Evolutionary conservation across 1,140 invertebrate species (phyloP).

Genomic region (Drosophila tristis): DNA sequence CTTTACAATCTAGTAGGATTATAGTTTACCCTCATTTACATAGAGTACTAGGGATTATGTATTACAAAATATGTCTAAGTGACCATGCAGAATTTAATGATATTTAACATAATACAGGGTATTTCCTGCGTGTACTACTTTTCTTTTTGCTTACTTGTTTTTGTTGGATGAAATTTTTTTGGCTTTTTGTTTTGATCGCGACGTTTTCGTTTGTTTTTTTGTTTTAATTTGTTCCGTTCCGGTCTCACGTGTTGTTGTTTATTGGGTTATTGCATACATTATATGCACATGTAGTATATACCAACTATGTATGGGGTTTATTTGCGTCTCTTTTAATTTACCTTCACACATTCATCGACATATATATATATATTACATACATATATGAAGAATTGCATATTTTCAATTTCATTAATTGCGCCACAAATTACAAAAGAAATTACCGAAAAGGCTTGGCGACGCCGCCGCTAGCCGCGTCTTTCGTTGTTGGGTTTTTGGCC

Average conservation of each 20-base stretch:
- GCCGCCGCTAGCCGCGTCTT: not conserved
- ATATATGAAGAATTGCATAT: conserved; percentile 53
- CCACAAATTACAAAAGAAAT: conserved; percentile 64
- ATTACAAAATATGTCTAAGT: not conserved
- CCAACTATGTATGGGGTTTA: conserved; percentile 16
- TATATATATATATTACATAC: not conserved
- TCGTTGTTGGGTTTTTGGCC: conserved; percentile 13
- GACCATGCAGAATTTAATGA: not conserved
- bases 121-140: not conserved
- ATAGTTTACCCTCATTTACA: too few relatives aligned
- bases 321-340: conserved; percentile 55
- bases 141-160: conserved; percentile 9
- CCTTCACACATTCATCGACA: conserved; percentile 17
- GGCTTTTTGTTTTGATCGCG: conserved; percentile 64
- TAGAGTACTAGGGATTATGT: too few relatives aligned
- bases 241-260: conserved; percentile 52
- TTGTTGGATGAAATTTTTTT: conserved; percentile 50
- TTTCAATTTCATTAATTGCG: conserved; percentile 63
- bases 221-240: conserved; percentile 44
- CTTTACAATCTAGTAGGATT: too few relatives aligned
- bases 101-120: not conserved
- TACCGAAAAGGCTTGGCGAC: conserved; percentile 38
- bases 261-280: conserved; percentile 43
- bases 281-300: not conserved
- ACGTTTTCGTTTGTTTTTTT: conserved; percentile 51